Evolutionary conservation across 2,888 invertebrate species (phyloP).

Genomic region (Ectobius pallidus): DNA sequence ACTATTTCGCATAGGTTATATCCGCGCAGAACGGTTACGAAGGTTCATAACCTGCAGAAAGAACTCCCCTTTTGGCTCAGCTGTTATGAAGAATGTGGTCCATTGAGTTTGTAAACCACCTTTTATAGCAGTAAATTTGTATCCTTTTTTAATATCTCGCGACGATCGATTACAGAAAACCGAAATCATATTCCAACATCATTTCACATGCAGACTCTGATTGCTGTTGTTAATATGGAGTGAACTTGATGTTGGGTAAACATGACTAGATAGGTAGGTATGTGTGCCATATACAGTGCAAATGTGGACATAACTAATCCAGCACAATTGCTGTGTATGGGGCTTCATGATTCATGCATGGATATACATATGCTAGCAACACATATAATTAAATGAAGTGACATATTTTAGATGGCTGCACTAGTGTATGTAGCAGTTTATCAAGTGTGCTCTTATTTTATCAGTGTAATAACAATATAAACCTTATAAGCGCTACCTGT

Average conservation of each 20-base stretch:
- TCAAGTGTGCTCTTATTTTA: not conserved
- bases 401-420: not conserved
- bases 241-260: not conserved
- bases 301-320: slow-evolving; percentile 19
- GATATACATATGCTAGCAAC: not conserved
- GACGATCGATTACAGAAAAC: too few relatives aligned
- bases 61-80: too few relatives aligned
- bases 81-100: too few relatives aligned
- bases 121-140: too few relatives aligned
- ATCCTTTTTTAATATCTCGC: too few relatives aligned
- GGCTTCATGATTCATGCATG: slow-evolving; percentile 16
- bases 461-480: not conserved
- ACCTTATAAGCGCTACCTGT: not conserved
- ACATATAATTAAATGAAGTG: slow-evolving; percentile 16
- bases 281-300: slow-evolving; percentile 4
- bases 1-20: too few relatives aligned
- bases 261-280: not conserved
- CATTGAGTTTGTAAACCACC: too few relatives aligned
- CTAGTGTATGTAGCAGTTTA: not conserved
- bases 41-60: too few relatives aligned
- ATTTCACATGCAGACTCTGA: too few relatives aligned
- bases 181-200: too few relatives aligned
- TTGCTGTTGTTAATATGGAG: not conserved
- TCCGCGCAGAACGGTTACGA: too few relatives aligned
- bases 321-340: not conserved